Base-by-base conservation (phyloP, 2,113 vertebrate species). In the Nannospalax galili region DNA sequence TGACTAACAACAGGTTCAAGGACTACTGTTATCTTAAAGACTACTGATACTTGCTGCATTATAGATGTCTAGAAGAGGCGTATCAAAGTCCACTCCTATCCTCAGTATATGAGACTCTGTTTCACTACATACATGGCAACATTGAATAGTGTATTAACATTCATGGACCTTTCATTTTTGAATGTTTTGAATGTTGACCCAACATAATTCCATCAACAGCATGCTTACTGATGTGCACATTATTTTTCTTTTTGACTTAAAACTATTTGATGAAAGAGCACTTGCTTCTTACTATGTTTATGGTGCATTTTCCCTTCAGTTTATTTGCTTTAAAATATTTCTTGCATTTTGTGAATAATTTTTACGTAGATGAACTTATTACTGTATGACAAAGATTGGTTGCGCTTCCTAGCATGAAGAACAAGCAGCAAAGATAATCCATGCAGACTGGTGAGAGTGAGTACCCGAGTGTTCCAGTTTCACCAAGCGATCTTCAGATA, bases 221-320 rank as follows among this genome's bases (percentile, higher is more conserved):
- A 81, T 75, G 32, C 79, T 96, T 65, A n/a, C 28, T 75, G 26
- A 64, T 65, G 3, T 45, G 24, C 20, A 32, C 67, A 73, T 1
- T 72, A 11, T 84, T 84, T 92, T 92, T 80, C 42, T 48, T 70
- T 82, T 75, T 90, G 32, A 91, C 70, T 91, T 79, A n/a, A 79
- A 84, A 91, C 19, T 82, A 3, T 84, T 89, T 90, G 90, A 70
- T 95, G 30, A 92, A 40, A 92, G 22, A 42, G 65, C 20, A 78
- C 7, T 75, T 67, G 45, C 7, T 17, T 56, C 20, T 70, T 79
- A 22, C 24, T 52, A 40, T 8, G n/a, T 72, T 88, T 88, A 40
- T 88, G 32, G 8, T 40, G 42, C 24, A 30, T 30, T 4, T 60
- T 40, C 32, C 16, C 64, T 16, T 35, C 15, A 48, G n/a, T 5